Evolutionary conservation across 2,888 invertebrate species (phyloP).

Genomic region (Barypeithes pellucidus): DNA sequence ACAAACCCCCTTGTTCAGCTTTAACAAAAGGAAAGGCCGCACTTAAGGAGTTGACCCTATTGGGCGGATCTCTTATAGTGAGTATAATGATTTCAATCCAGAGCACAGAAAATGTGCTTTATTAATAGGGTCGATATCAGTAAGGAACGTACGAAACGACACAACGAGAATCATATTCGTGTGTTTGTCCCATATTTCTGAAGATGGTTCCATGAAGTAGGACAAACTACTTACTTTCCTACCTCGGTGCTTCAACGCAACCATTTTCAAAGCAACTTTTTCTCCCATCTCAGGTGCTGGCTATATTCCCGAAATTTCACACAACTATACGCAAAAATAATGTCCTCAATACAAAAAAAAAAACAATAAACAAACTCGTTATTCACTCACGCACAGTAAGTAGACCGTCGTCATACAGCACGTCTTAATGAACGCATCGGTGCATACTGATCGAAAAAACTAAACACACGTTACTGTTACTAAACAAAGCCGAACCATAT

Average conservation of each 20-base stretch:
- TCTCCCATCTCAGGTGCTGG: constrained; percentile 61
- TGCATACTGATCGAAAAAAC: constrained; percentile 43
- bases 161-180: too few species aligned
- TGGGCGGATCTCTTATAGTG: too few species aligned
- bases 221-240: constrained; percentile 61
- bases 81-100: too few species aligned
- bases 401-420: constrained; percentile 16
- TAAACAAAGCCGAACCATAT: constrained; percentile 16
- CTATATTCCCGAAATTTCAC: too few species aligned
- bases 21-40: too few species aligned
- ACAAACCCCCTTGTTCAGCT: too few species aligned
- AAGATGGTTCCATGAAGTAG: too few species aligned
- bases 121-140: too few species aligned
- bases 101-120: too few species aligned
- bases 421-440: constrained; percentile 32
- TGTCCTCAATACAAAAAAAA: background rate
- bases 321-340: background rate
- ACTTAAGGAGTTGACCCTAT: too few species aligned
- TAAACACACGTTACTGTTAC: constrained; percentile 16
- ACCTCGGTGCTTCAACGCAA: constrained; percentile 61
- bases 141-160: too few species aligned
- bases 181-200: too few species aligned
- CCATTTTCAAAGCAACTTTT: constrained; percentile 61
- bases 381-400: constrained; percentile 14
- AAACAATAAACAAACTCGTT: constrained; percentile 9